Evolutionary conservation across 2,113 vertebrate genomes (phyloP), one percentile per base, ranked within the genome.

Genomic region (Anarrhichthys ocellatus): DNA sequence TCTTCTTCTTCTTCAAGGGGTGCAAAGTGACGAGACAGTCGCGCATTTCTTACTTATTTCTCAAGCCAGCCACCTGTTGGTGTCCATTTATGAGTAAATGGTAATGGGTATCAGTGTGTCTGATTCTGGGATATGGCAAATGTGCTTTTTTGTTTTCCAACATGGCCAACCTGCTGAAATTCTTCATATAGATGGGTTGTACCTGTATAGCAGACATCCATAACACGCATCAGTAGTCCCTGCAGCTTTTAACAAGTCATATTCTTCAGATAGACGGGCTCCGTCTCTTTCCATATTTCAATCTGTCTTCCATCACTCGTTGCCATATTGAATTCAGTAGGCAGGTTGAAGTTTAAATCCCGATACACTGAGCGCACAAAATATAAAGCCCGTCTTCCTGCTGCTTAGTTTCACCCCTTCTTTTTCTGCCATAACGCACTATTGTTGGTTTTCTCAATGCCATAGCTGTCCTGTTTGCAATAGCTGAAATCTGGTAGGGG

Each of bases 201-300:
- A 73, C 79, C 82, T 85, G 59, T 81, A 66, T 58, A 75, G 76
- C 79, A 81, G 78, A 90, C 86, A 72, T 52, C 80, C 65, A 88
- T 92, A 92, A 90, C 82, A 75, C 78, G 88, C 85, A 83, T 75
- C 80, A 78, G 78, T 76, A 36, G 80, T 50, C 89, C 87, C 63
- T 22, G 72, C 59, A 6, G 77, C 78, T 81, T 81, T 85, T 86
- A 84, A 89, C 90, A 74, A 65, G 63, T 86, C 61, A 5, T 74
- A 67, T 81, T 80, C 80, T 73, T 90, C 85, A 78, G 83, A 85
- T 70, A 70, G 78, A 78, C 70, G 5, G 76, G 69, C 81, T 82
- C 74, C 52, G 80, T 71, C 84, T 70, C 76, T 82, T 82, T 84
- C 85, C 81, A 78, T 86, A 86, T 88, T 90, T 87, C 92, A 86